Conservation (phyloP, 2,797 vertebrate species). For the Antennarius maculatus region DNA sequence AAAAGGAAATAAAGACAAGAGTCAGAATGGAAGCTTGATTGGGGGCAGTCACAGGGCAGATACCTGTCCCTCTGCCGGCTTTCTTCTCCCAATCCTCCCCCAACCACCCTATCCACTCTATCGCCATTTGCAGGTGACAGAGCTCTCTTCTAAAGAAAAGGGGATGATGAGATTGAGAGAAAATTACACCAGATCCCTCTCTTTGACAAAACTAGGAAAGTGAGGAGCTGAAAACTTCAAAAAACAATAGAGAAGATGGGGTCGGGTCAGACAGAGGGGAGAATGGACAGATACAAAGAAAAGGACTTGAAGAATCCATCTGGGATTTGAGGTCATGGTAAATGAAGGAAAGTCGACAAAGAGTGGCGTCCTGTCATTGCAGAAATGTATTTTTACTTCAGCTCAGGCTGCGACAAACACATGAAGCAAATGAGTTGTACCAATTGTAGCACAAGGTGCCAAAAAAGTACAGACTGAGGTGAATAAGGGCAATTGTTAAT, state of each 20-base stretch:
- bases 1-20: slow-evolving; percentile 42
- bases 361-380: slow-evolving; percentile 27
- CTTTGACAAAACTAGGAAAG: slow-evolving; percentile 66
- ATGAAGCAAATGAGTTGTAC: too few species aligned
- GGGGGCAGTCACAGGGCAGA: slow-evolving; percentile 61
- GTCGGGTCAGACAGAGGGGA: slow-evolving; percentile 46
- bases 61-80: slow-evolving; percentile 45
- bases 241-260: slow-evolving; percentile 65
- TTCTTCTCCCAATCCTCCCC: slow-evolving; percentile 6
- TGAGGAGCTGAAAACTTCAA: slow-evolving; percentile 69
- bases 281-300: slow-evolving; percentile 33
- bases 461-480: too few species aligned
- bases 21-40: slow-evolving; percentile 64
- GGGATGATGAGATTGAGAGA: slow-evolving; percentile 78
- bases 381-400: slow-evolving; percentile 22
- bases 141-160: slow-evolving; percentile 54
- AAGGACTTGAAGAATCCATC: slow-evolving; percentile 33
- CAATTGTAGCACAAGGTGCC: too few species aligned
- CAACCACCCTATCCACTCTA: not conserved
- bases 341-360: slow-evolving; percentile 52
- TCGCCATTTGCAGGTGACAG: slow-evolving; percentile 57
- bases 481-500: too few species aligned
- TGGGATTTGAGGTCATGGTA: slow-evolving; percentile 56
- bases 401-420: not conserved
- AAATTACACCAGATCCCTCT: slow-evolving; percentile 72